Conservation (phyloP, 2,888 invertebrate species). For the Platycheirus rosarum region DNA sequence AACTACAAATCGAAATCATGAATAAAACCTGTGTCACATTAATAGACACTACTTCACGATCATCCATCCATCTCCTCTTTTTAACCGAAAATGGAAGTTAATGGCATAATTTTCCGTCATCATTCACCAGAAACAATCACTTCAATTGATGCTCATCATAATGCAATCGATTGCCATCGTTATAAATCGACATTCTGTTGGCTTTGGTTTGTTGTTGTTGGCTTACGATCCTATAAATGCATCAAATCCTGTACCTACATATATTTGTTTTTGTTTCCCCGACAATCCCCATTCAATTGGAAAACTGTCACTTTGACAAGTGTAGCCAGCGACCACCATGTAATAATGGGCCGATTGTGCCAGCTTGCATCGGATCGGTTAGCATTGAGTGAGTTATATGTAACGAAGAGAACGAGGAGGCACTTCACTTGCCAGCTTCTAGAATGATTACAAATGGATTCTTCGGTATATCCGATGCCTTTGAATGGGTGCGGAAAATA, state of each 20-base stretch:
- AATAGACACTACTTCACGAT: slow-evolving; percentile 44
- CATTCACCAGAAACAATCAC: slow-evolving; percentile 49
- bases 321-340: slow-evolving; percentile 61
- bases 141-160: slow-evolving; percentile 32
- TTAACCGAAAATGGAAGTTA: slow-evolving; percentile 52
- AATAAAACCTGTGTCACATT: slow-evolving; percentile 53
- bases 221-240: not conserved
- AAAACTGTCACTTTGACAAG: slow-evolving; percentile 65
- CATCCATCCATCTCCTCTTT: slow-evolving; percentile 22
- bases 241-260: not conserved
- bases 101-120: slow-evolving; percentile 69
- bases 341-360: slow-evolving; percentile 20
- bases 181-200: slow-evolving; percentile 24
- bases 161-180: slow-evolving; percentile 48
- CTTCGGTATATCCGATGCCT: slow-evolving; percentile 1
- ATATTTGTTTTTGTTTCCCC: not conserved
- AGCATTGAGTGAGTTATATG: slow-evolving; percentile 54
- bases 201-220: slow-evolving; percentile 4
- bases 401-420: slow-evolving; percentile 30
- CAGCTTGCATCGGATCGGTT: slow-evolving; percentile 45
- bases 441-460: slow-evolving; percentile 40
- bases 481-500: slow-evolving; percentile 48
- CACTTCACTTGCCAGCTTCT: slow-evolving; percentile 1
- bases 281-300: slow-evolving; percentile 38
- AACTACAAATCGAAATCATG: slow-evolving; percentile 7